A percentile compares a stretch with the other conserved stretches of the same genome.
Evolutionary conservation across 2,888 invertebrate species (phyloP).

Genomic region (Anodontia alba): DNA sequence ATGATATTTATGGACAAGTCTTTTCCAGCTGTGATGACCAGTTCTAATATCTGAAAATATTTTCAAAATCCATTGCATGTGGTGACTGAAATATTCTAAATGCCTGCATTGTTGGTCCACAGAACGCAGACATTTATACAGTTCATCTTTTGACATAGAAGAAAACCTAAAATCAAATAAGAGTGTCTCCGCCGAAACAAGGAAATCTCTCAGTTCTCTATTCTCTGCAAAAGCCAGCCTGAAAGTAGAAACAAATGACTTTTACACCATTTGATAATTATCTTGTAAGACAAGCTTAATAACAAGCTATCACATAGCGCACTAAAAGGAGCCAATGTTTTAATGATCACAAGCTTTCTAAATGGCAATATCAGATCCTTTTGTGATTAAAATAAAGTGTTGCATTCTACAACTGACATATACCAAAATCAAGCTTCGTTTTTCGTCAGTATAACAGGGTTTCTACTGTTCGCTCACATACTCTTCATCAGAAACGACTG

Average conservation of each 20-base stretch:
- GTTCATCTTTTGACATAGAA: constrained; percentile 73
- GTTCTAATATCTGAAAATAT: constrained; percentile 43
- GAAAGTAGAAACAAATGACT: constrained; percentile 42
- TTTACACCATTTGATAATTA: too few species aligned
- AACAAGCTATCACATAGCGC: too few species aligned
- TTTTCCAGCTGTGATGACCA: constrained; percentile 53
- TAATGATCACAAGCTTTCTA: too few species aligned
- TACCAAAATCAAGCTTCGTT: too few species aligned
- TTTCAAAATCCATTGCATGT: constrained; percentile 20
- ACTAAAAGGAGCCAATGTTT: too few species aligned
- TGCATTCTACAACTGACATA: too few species aligned
- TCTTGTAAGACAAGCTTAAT: too few species aligned
- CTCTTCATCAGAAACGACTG: too few species aligned
- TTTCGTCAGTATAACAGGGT: too few species aligned
- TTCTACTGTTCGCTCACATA: too few species aligned
- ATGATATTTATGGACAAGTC: constrained; percentile 62
- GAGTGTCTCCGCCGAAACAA: constrained; percentile 70
- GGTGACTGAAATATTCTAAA: not conserved
- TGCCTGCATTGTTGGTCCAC: constrained; percentile 25
- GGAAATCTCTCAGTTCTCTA: constrained; percentile 63
- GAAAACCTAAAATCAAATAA: constrained; percentile 75
- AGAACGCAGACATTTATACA: constrained; percentile 60
- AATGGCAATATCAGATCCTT: too few species aligned
- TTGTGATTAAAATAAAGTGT: too few species aligned
- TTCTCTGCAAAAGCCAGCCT: constrained; percentile 70